Base-by-base conservation (phyloP, 2,797 vertebrate genomes). In the Dendrocincla tyrannina region DNA sequence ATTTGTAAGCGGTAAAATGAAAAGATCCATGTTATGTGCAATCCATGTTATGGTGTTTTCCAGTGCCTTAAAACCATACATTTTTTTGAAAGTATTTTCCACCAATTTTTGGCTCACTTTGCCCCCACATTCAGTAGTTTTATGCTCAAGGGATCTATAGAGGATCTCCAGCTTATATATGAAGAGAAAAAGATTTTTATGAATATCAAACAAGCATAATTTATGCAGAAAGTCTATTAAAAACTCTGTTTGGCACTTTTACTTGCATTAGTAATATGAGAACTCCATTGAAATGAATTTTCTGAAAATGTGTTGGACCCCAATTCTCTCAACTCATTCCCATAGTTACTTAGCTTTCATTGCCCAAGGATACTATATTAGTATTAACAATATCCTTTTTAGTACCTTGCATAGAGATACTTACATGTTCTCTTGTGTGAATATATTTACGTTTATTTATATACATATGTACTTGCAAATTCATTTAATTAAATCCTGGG, bases 191-290 rank as follows among this genome's bases (percentile, higher is more conserved):
- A 77, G 58, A 69, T 69, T 78, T 96, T 93, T 84, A 78, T 93
- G 89, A 92, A 93, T 93, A 92, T 91, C 53, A 92, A 92, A 46
- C 35, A 91, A 93, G 69, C 35, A 81, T 88, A 95, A 94, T 93
- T 92, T 92, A 93, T 96, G 55, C 66, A 92, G 53, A 84, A 93
- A 63, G 33, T 94, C 87, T 93, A 78, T 85, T 96, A 93, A 93
- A 96, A 92, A 33, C 60, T 80, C 56, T 75, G 53, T 85, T 95
- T 97, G 87, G 85, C 91, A 96, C 39, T 96, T 95, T 73, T 73
- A 67, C 72, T 96, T 94, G 39, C 53, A 81, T 96, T 92, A 84
- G 82, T 85, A 94, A 89, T 89, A 85, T 18, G 15, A 92, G 91
- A 94, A 80, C 68, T 55, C 49, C n/a, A 89, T 92, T 83, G 83